A percentile compares a stretch with the other conserved stretches of the same genome.
Conservation (phyloP, 2,113 vertebrate species). For the Vidua macroura region DNA sequence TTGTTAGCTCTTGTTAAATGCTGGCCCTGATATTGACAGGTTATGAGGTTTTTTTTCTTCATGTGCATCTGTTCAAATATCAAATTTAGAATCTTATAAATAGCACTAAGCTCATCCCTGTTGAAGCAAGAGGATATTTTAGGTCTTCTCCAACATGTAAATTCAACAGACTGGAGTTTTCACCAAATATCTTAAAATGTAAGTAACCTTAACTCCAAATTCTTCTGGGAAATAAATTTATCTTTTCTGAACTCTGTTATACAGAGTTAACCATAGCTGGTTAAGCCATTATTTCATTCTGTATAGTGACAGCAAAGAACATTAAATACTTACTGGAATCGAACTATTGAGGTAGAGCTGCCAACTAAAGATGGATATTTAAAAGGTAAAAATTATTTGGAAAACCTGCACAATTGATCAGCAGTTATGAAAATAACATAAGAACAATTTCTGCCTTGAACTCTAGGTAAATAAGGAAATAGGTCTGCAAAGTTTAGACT, state of each 20-base stretch:
- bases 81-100: conserved; percentile 76
- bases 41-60: background rate
- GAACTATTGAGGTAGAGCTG: background rate
- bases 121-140: conserved; percentile 52
- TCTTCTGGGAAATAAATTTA: background rate
- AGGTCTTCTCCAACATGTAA: conserved; percentile 17
- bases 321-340: background rate
- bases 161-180: conserved; percentile 38
- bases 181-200: conserved; percentile 54
- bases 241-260: background rate
- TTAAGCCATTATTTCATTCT: background rate
- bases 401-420: background rate
- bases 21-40: conserved; percentile 7
- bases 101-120: conserved; percentile 59
- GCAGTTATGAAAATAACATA: background rate
- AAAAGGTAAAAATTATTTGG: background rate
- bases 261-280: background rate
- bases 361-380: background rate
- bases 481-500: background rate
- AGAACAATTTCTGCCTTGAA: background rate
- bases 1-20: conserved; percentile 24
- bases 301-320: background rate
- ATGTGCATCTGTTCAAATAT: conserved; percentile 67
- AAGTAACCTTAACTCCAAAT: conserved; percentile 42
- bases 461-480: conserved; percentile 22